These are phyloP conservation scores for Bubo blakistoni DNA, from an alignment of 2,113 vertebrate species.

Conservation along the genomic window DNA sequence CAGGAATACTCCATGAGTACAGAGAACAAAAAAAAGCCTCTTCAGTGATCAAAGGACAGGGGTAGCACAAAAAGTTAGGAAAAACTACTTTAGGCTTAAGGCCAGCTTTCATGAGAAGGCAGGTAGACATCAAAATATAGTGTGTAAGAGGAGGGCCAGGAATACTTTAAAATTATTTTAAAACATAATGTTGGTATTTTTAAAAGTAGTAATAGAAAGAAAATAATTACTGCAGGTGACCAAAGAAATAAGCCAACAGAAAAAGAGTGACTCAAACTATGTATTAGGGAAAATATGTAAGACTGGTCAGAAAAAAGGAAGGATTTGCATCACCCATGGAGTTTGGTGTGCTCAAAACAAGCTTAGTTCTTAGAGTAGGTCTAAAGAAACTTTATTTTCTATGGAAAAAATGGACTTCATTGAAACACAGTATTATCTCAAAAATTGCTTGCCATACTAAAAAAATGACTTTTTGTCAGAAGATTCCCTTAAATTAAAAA, in stretches of 20 bases:
- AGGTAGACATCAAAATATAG: background rate
- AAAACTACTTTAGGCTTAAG: background rate
- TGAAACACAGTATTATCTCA: background rate
- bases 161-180: background rate
- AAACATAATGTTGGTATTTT: background rate
- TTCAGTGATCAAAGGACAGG: background rate
- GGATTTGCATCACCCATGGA: background rate
- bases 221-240: background rate
- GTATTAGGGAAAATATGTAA: background rate
- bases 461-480: background rate
- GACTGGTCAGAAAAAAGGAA: background rate
- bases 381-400: background rate
- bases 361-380: background rate
- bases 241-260: background rate
- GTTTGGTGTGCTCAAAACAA: background rate
- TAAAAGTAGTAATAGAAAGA: background rate
- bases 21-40: background rate
- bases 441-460: background rate
- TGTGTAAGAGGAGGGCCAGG: background rate
- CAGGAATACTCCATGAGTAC: background rate
- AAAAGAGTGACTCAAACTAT: background rate
- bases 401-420: background rate
- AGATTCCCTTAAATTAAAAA: background rate
- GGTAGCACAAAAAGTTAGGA: background rate
- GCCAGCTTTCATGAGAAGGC: background rate